A percentile compares a stretch with the other conserved stretches of the same genome.
Conservation (phyloP, 2,888 invertebrate species). For the Athalia rosae region DNA sequence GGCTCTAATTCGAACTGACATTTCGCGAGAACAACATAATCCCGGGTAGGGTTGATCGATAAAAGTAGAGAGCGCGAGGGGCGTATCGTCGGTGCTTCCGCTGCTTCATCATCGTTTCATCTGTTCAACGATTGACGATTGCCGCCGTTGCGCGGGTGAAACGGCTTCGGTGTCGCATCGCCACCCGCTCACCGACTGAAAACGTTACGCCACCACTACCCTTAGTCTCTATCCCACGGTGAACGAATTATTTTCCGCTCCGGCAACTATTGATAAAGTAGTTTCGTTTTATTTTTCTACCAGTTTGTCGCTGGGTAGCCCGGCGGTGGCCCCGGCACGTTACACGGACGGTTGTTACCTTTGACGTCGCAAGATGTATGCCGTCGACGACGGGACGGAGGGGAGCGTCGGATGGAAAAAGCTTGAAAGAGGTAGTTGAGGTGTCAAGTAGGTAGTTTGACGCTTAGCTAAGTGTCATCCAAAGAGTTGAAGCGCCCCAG, state of each 20-base stretch:
- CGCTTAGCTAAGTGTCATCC: slow-evolving; percentile 39
- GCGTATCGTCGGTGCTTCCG: background rate
- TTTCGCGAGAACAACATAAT: slow-evolving; percentile 16
- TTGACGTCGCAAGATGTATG: slow-evolving; percentile 11
- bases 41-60: slow-evolving; percentile 23
- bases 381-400: background rate
- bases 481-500: slow-evolving; percentile 31
- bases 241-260: slow-evolving; percentile 1
- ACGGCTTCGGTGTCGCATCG: background rate
- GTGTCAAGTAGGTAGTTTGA: slow-evolving; percentile 43
- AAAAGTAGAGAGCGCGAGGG: background rate
- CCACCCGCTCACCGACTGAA: too few species aligned
- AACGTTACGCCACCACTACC: too few species aligned
- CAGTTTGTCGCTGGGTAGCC: background rate
- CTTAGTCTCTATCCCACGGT: background rate
- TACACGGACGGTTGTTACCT: slow-evolving; percentile 23
- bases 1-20: slow-evolving; percentile 19
- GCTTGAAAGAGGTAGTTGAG: slow-evolving; percentile 36
- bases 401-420: slow-evolving; percentile 18
- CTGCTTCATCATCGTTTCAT: background rate
- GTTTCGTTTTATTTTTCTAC: background rate
- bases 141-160: background rate
- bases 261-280: slow-evolving; percentile 16
- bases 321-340: background rate
- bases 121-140: slow-evolving; percentile 14